Evolutionary conservation across 1,140 invertebrate species (phyloP), one percentile per base, ranked within the genome.

Genomic region (Bombus difficillimus): DNA sequence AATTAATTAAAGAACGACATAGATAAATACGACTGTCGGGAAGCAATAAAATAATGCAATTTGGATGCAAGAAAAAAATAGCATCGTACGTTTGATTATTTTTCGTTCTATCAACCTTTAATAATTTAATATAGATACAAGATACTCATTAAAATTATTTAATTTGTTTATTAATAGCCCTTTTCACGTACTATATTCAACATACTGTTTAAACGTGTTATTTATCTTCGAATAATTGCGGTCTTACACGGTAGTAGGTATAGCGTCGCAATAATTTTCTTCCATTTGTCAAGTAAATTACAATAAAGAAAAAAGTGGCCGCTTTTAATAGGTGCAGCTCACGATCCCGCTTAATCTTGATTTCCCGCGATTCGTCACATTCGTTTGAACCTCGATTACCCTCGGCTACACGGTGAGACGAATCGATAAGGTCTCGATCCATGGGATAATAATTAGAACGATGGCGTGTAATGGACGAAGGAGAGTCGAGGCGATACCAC

Each of bases 391-490:
- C 78, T 87, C 83, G 81, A 90, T 87, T 82, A 85, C 66, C 78
- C 66, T 37, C 25, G 18, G 41, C 79, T 66, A 22, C 88, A 13
- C 73, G 18, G 81, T 39, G 74, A 79, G 71, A 81, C 73, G 69
- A 62, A 86, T 82, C 87, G 83, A 80, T 37, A 39, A 53, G 77
- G 43, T 73, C 83, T 62, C 83, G 87, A 81, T 86, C 81, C 75
- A 80, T 80, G 32, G 86, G 78, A 89, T 86, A 86, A 86, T 89
- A 89, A 89, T 89, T 89, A 89, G 81, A 86, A 68, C 89, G 86
- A 87, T 82, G 88, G 87, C 72, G 53, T 81, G 83, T 89, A 89
- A 89, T 86, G 74, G 75, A 62, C 78, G 87, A 83, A 86, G 68
- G 78, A 75, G 75, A 88, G 69, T 71, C 32, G 87, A 69, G n/a